phyloP scores from a whole-genome alignment of 2,797 vertebrate species.

The Coregonus suidteri region DNA sequence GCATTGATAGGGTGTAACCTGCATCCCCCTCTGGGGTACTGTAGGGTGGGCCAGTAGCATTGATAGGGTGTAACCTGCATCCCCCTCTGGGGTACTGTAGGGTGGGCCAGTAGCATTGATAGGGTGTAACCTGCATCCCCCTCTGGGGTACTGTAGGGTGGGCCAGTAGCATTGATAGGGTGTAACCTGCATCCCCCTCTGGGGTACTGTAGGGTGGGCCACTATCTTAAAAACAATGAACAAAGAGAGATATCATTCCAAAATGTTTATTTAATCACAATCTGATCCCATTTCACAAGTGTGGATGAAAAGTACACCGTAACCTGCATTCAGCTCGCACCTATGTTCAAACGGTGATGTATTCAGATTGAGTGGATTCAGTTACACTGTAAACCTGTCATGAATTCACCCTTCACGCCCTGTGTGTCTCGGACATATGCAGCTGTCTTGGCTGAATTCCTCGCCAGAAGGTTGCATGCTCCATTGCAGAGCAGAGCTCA shows the following conservation, averaged over 20 bases:
- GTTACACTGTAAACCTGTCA: conserved; percentile 51
- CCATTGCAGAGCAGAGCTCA: conserved; percentile 57
- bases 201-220: not conserved
- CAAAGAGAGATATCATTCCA: conserved; percentile 10
- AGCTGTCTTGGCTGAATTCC: conserved; percentile 36
- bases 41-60: not conserved
- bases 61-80: too few species aligned
- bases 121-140: too few species aligned
- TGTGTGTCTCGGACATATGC: conserved; percentile 58
- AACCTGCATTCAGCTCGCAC: conserved; percentile 19
- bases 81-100: too few species aligned
- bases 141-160: too few species aligned
- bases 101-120: too few species aligned
- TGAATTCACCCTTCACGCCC: conserved; percentile 42
- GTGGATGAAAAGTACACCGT: conserved; percentile 24
- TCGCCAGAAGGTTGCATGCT: conserved; percentile 67
- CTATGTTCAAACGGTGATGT: conserved; percentile 46
- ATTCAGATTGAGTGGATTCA: conserved; percentile 30
- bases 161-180: not conserved
- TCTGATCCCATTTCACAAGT: conserved; percentile 15
- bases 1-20: not conserved
- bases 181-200: not conserved
- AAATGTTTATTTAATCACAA: conserved; percentile 15
- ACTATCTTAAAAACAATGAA: conserved; percentile 15
- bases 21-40: not conserved